phyloP scores from a whole-genome alignment of 2,113 vertebrate genomes.

The Riparia riparia region DNA sequence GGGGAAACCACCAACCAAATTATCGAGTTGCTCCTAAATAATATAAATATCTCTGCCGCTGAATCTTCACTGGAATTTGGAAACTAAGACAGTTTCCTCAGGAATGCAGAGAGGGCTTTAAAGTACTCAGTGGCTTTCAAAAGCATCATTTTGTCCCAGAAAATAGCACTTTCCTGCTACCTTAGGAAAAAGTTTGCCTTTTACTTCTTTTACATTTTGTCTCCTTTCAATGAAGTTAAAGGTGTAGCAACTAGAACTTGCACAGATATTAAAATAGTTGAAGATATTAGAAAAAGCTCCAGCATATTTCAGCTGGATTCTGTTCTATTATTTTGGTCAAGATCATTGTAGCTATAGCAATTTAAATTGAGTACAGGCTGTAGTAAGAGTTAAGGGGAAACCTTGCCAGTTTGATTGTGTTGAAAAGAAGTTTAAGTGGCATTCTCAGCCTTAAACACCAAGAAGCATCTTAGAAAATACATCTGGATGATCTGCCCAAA shows the following conservation, averaged over 20 bases:
- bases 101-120: background rate
- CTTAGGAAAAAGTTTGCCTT: background rate
- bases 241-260: background rate
- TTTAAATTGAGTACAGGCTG: background rate
- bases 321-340: background rate
- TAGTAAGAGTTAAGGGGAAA: background rate
- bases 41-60: background rate
- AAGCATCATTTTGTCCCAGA: background rate
- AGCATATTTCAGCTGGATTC: background rate
- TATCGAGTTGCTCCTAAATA: background rate
- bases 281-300: background rate
- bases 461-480: background rate
- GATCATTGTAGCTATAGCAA: background rate
- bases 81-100: background rate
- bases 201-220: background rate
- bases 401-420: background rate
- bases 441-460: background rate
- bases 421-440: background rate
- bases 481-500: background rate
- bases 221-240: background rate
- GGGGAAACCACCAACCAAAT: background rate
- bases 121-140: background rate
- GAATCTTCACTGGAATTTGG: background rate
- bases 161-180: background rate
- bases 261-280: background rate